Evolutionary conservation across 2,113 vertebrate species (phyloP), one percentile per base, ranked within the genome.

Genomic region (Barbus barbus): DNA sequence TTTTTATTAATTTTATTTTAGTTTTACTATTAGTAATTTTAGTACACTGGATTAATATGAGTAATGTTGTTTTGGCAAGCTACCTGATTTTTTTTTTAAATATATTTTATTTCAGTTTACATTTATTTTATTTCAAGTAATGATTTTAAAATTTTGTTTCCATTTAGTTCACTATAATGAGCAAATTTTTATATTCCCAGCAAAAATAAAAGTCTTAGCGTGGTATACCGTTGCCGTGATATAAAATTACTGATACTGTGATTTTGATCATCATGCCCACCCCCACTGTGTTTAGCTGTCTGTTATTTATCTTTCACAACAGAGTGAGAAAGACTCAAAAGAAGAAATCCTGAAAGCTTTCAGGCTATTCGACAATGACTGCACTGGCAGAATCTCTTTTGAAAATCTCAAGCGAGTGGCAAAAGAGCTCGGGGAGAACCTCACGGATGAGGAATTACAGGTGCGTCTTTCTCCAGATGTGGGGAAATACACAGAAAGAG

Each of bases 311-410:
- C 81, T 84, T 84, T 26, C 2, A 67, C 28, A 46, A 71, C 85
- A 98, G 96, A 95, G 93, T 16, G 96, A 98, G 88, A 98, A 98
- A 81, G 96, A 99, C 89, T 95, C 95, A 63, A 96, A 96, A 87
- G 96, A 98, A 93, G 98, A 99, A 93, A 96, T 98, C 67, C 22
- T 98, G 89, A 99, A 98, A 89, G 96, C 97, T 75, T 98, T 99
- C 78, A 92, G 96, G 41, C 93, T 99, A 82, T 98, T 98, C 88
- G 98, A 97, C 90, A 96, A 97, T 26, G 97, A 99, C 84, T 89
- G 94, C 76, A 98, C 97, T 0, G 97, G 97, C 33, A 96, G 93
- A 83, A 98, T 98, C 92, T 96, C 97, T 1, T 96, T 98, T 85
- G 97, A 95, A 89, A 98, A 98, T 78, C 92, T 99, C 7, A 99